Evolutionary conservation across 2,113 vertebrate genomes (phyloP), one percentile per base, ranked within the genome.

Genomic region (Prolemur simus): DNA sequence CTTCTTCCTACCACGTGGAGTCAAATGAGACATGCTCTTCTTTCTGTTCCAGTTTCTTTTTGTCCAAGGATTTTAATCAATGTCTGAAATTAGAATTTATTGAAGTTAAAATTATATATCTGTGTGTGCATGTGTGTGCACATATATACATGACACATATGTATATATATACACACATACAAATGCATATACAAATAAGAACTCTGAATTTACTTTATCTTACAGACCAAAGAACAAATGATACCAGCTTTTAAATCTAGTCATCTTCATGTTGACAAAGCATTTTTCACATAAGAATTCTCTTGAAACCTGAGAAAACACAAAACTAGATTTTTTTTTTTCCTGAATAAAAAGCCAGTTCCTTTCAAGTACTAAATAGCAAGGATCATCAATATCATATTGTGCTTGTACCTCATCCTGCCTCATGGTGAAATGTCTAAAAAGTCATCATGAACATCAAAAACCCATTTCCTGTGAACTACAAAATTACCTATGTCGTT

Each of bases 211-310:
- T 73, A 56, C 6, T 80, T 2, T 21, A 29, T 82, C 37, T 76
- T 68, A 66, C 71, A 85, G 58, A 87, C 54, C 29, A 32, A 81
- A 34, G 39, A 20, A 54, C 20, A 91, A 60, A 37, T 45, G 8
- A 23, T 68, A 60, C 13, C 15, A 60, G 7, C 20, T 87, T 90
- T 81, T 66, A 60, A 88, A 84, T 87, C 20, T 42, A 23, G 4
- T 60, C 89, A 2, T 69, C 13, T 89, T 86, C 39, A 42, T 73
- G 56, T 45, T 64, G 29, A 10, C 37, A 87, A 92, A 54, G 10
- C n/a, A 64, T 58, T 27, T 89, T 89, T 85, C 32, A 89, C 63
- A 93, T 34, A 78, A 92, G 29, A 23, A 84, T 91, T 96, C 21
- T 89, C 39, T 39, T 76, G 39, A 95, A 78, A 89, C 7, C 15